phyloP scores from a whole-genome alignment of 2,113 vertebrate genomes.

The Elephantulus edwardii region DNA sequence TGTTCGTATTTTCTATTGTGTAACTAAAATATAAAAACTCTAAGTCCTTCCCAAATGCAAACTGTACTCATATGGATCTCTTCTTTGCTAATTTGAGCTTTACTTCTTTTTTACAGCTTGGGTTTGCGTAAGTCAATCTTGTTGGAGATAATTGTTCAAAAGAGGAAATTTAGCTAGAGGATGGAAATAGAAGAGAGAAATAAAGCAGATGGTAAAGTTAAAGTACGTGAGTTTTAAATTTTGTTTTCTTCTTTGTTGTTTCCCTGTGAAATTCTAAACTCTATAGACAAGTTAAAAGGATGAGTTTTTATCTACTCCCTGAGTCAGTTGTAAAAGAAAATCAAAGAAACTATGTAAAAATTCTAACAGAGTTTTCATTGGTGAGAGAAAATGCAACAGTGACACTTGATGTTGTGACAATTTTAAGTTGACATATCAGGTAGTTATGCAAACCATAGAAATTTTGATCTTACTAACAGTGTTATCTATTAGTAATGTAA shows the following conservation, averaged over 20 bases:
- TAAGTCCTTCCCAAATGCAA: background rate
- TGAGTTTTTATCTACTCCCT: background rate
- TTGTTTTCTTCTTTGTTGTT: background rate
- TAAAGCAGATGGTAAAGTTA: conserved; percentile 54
- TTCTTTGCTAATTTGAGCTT: conserved; percentile 62
- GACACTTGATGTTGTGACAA: no score
- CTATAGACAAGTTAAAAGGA: background rate
- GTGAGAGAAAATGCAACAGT: background rate
- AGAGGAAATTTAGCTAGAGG: background rate
- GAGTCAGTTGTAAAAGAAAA: background rate
- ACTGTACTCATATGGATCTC: conserved; percentile 25
- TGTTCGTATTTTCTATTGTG: conserved; percentile 12
- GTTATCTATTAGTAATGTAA: background rate
- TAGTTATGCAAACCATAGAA: background rate
- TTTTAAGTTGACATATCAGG: background rate
- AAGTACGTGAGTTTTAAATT: conserved; percentile 15
- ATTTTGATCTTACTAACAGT: background rate
- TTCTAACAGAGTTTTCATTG: background rate
- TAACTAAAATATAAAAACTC: conserved; percentile 14
- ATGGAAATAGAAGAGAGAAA: conserved; percentile 50
- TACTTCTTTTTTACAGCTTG: conserved; percentile 14
- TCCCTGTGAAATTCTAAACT: background rate
- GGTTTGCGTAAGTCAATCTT: conserved; percentile 47
- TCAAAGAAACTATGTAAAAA: background rate
- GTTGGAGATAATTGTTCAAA: conserved; percentile 36